Evolutionary conservation across 1,140 invertebrate genomes (phyloP), one percentile per base, ranked within the genome.

Genomic region (Drosophila elegans): DNA sequence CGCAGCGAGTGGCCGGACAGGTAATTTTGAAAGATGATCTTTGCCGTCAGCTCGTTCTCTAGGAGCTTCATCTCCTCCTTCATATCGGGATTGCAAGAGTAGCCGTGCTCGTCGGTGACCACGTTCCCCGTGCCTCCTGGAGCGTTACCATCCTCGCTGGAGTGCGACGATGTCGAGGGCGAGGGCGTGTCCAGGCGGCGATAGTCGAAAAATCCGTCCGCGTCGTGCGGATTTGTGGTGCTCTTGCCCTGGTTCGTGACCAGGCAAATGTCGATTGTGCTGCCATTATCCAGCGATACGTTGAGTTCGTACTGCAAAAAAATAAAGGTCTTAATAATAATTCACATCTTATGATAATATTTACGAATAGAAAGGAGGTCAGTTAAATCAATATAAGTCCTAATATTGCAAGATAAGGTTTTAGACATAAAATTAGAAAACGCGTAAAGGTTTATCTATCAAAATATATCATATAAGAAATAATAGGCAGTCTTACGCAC

Each of bases 261-360:
- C 46, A 92, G 45, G n/a, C 91, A 81, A 29, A 92, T 83, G 68
- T 92, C 91, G 13, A 92, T 88, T 54, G 91, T 91, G 56, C 91
- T 86, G 12, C 91, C 91, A 74, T 91, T 92, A 32, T 92, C 91
- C 29, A 92, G 54, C 0, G 90, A 91, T 7, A 92, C 85, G 4
- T 76, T 59, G 11, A 89, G 56, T 39, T 89, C 78, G 34, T 61
- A 62, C 83, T 89, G 21, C 11, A 39, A 4, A 7, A 12, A 4
- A 34, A 6, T 9, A 34, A 34, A 48, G 12, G 6, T 12, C 3
- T n/a, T 21, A 1, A 12, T 13, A 29, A 25, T 41, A 13, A 3
- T 27, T 32, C 3, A 16, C 3, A 5, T n/a, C 10, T 42, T 21
- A 7, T 29, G 6, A 13, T 7, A 12, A 4, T 7, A 39, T 38